phyloP scores from a whole-genome alignment of 2,888 invertebrate species.

The Orthosia gracilis region DNA sequence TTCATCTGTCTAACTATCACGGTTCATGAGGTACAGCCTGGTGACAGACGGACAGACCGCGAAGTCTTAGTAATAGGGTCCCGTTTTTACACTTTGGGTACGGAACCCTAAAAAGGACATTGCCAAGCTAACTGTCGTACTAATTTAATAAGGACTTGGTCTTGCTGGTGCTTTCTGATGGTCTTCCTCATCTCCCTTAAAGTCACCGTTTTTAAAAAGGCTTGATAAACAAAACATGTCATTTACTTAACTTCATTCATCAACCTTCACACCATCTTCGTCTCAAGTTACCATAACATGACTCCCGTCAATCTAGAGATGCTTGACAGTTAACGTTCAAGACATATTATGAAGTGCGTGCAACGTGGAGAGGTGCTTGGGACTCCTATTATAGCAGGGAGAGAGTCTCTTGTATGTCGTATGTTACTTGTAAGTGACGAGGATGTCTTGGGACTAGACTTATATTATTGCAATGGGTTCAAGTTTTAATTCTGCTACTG shows the following conservation, averaged over 20 bases:
- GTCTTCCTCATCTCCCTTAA: background rate
- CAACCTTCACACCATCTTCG: background rate
- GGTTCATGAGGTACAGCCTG: no score
- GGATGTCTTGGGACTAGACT: conserved; percentile 9
- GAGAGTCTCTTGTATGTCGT: conserved; percentile 14
- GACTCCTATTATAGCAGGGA: conserved; percentile 3
- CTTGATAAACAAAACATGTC: background rate
- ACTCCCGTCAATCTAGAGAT: conserved; percentile 6
- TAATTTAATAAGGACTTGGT: background rate
- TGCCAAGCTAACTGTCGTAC: background rate
- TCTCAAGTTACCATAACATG: conserved; percentile 1
- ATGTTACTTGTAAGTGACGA: conserved; percentile 20
- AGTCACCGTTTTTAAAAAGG: background rate
- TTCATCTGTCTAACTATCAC: no score
- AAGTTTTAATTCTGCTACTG: background rate
- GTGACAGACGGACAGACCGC: no score
- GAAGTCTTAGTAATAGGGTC: no score
- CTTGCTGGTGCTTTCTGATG: no score
- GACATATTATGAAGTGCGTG: conserved; percentile 35
- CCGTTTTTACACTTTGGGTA: no score
- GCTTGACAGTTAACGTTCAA: conserved; percentile 19
- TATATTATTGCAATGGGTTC: background rate
- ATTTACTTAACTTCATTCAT: background rate
- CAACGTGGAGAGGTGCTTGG: conserved; percentile 33
- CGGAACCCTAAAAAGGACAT: no score